These are phyloP conservation scores for Hyperopisus bebe DNA, from an alignment of 2,113 vertebrate genomes.

Conservation along the genomic window DNA sequence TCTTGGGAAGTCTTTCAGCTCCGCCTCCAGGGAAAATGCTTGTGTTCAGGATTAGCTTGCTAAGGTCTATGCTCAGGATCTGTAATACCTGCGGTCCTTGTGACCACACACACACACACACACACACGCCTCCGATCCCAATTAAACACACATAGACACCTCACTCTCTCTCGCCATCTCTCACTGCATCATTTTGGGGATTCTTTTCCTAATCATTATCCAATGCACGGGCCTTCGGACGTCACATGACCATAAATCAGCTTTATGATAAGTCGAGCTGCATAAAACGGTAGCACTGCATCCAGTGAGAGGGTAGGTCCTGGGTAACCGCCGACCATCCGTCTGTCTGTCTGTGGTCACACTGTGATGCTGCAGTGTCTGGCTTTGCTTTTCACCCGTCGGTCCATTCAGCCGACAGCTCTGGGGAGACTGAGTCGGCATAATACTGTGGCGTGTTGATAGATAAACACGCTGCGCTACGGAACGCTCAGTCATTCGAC, in stretches of 20 bases:
- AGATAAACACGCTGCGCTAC: neutral
- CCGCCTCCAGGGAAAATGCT: neutral
- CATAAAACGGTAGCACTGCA: slow-evolving; percentile 57
- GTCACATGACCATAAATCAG: slow-evolving; percentile 57
- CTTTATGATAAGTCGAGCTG: slow-evolving; percentile 59
- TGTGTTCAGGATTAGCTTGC: neutral
- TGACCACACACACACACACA: neutral
- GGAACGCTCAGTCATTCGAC: neutral
- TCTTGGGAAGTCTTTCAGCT: neutral
- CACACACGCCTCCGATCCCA: neutral
- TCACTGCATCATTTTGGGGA: neutral
- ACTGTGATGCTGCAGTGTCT: slow-evolving; percentile 53
- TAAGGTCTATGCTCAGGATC: slow-evolving; percentile 22
- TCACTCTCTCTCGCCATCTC: neutral
- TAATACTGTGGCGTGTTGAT: neutral
- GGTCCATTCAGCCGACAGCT: neutral
- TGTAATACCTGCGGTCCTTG: neutral
- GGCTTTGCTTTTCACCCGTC: slow-evolving; percentile 29
- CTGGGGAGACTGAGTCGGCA: neutral
- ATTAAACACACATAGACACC: neutral
- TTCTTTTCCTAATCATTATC: neutral
- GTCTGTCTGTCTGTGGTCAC: slow-evolving; percentile 50
- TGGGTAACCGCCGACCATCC: slow-evolving; percentile 56
- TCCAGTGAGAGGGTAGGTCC: slow-evolving; percentile 49
- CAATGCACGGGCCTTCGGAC: slow-evolving; percentile 38